These are phyloP conservation scores for Otus scops DNA, from an alignment of 2,797 vertebrate genomes.

Conservation along the genomic window DNA sequence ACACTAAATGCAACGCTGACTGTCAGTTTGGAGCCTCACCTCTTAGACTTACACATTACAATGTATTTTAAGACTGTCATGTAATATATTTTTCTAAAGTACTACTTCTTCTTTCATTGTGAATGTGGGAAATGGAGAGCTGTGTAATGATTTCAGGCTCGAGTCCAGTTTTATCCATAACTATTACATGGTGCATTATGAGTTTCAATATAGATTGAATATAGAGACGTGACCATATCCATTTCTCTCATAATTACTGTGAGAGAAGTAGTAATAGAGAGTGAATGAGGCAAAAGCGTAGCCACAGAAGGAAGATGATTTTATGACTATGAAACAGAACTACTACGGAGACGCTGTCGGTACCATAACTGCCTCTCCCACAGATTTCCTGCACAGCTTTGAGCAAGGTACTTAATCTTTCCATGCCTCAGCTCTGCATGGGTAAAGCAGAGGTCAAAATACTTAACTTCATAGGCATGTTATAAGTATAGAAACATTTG, in stretches of 20 bases:
- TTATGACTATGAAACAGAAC: not conserved
- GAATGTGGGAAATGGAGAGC: not conserved
- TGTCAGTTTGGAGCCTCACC: not conserved
- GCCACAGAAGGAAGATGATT: constrained; percentile 29
- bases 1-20: not conserved
- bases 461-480: constrained; percentile 44
- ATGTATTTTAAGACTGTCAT: not conserved
- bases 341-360: not conserved
- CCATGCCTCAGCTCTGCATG: constrained; percentile 3
- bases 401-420: constrained; percentile 44
- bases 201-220: constrained; percentile 22
- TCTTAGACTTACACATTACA: not conserved
- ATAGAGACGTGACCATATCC: constrained; percentile 7
- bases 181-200: constrained; percentile 15
- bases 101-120: not conserved
- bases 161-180: constrained; percentile 33
- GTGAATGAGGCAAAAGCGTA: constrained; percentile 14
- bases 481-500: constrained; percentile 36
- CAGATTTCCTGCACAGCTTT: constrained; percentile 36
- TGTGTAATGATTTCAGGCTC: constrained; percentile 22
- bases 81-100: not conserved
- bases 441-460: constrained; percentile 46
- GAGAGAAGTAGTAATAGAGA: constrained; percentile 19
- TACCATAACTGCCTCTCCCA: constrained; percentile 37
- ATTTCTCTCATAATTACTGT: constrained; percentile 25